Evolutionary conservation across 1,140 invertebrate species (phyloP).

Genomic region (Paraescarpia echinospica): DNA sequence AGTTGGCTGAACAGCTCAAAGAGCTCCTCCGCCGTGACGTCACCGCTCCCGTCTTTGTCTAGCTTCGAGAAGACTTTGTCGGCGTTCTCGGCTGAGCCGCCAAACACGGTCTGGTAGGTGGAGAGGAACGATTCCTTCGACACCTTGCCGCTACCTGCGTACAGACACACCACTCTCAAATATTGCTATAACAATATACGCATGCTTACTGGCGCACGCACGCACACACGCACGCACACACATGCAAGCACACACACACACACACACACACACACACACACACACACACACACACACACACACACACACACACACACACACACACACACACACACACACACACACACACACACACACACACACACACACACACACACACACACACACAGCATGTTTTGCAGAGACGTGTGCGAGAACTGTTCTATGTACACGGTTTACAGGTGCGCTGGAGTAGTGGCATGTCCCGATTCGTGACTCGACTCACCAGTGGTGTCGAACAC

Average conservation of each 20-base stretch:
- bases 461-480: background rate
- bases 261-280: constrained; percentile 21
- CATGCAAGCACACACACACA: too few species aligned
- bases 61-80: background rate
- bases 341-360: constrained; percentile 18
- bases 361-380: constrained; percentile 16
- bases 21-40: background rate
- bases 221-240: too few species aligned
- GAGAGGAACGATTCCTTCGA: background rate
- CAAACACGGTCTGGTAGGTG: background rate
- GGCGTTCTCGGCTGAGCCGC: background rate
- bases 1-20: background rate
- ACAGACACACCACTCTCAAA: background rate
- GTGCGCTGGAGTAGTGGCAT: background rate
- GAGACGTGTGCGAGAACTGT: background rate
- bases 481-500: background rate
- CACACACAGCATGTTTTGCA: constrained; percentile 1
- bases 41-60: background rate
- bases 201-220: too few species aligned
- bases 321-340: constrained; percentile 18
- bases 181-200: background rate
- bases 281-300: constrained; percentile 24
- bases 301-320: constrained; percentile 24
- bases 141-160: background rate
- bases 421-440: background rate